Base-by-base conservation (phyloP, 2,888 invertebrate species). In the Hypsopygia costalis region DNA sequence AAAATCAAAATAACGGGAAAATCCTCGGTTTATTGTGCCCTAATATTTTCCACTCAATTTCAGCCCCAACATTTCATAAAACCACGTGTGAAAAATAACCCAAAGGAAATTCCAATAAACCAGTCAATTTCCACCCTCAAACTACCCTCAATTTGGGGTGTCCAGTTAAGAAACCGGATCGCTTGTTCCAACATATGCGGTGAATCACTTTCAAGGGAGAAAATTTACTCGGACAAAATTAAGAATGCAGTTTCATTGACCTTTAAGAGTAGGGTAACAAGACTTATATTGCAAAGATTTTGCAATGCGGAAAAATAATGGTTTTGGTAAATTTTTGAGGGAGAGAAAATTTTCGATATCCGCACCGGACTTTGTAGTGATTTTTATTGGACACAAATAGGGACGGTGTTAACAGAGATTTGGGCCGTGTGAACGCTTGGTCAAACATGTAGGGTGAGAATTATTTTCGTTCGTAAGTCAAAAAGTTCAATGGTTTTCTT, bases 311-410 rank as follows among this genome's bases (percentile, higher is more conserved):
- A 9, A 12, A 9, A 10, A 8, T 8, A 29, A 30, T 41, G 48
- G 45, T 59, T 62, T 45, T 67, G 58, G 34, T 38, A 67, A 69
- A 76, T 76, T 75, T 76, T 79, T 69, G 66, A 73, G 80, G 79
- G 75, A 75, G 72, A 67, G 80, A 80, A 85, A 81, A 76, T 75
- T 73, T 64, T 62, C 71, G 71, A 81, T 83, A 78, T 86, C 81
- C 85, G 71, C 62, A 68, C 78, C 78, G 85, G 86, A 81, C 81
- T 60, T 66, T 56, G 66, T 63, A 71, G 78, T 76, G 75, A 79
- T 82, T 85, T 86, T 87, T 87, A 87, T 87, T 85, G 78, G 76
- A 69, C 69, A 71, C 71, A 70, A 76, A 82, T 75, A 77, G 70
- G 83, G 83, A 81, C 71, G 58, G 62, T 69, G 72, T 78, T 78